phyloP scores from a whole-genome alignment of 2,888 invertebrate species.

The Leucoptera coffeella region DNA sequence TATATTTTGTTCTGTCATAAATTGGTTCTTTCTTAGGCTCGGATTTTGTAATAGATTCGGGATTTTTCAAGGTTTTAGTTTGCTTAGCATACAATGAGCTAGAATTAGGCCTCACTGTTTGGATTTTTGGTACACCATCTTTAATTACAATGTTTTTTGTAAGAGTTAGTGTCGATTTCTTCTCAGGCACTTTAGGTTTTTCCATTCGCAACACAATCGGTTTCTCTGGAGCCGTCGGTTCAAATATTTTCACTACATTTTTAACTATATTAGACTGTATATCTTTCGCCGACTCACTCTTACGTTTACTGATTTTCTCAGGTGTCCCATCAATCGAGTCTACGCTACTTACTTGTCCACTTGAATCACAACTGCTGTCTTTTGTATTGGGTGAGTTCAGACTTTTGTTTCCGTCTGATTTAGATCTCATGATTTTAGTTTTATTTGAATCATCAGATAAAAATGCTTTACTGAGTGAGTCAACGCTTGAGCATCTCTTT shows the following conservation, averaged over 20 bases:
- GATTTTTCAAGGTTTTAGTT: slow-evolving; percentile 3
- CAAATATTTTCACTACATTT: slow-evolving; percentile 42
- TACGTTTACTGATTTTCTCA: slow-evolving; percentile 11
- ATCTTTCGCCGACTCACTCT: background rate
- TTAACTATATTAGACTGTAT: slow-evolving; percentile 26
- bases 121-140: slow-evolving; percentile 47
- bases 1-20: slow-evolving; percentile 36
- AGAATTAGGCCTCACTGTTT: slow-evolving; percentile 22
- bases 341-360: slow-evolving; percentile 27
- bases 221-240: slow-evolving; percentile 38
- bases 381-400: slow-evolving; percentile 34
- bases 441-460: slow-evolving; percentile 20
- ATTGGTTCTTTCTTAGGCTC: slow-evolving; percentile 26
- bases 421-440: slow-evolving; percentile 32
- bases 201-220: slow-evolving; percentile 29
- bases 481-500: slow-evolving; percentile 44
- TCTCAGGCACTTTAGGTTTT: slow-evolving; percentile 58
- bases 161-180: slow-evolving; percentile 46
- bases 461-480: slow-evolving; percentile 34
- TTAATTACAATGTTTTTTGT: slow-evolving; percentile 47
- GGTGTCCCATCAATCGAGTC: slow-evolving; percentile 35
- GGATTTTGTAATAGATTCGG: slow-evolving; percentile 10
- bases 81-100: too few relatives aligned
- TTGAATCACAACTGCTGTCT: slow-evolving; percentile 25
- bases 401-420: slow-evolving; percentile 40